Percentiles rank a stretch among this genome's conserved stretches.
These are phyloP conservation scores for Cisticola juncidis DNA, from an alignment of 2,113 vertebrate species.

Conservation along the genomic window DNA sequence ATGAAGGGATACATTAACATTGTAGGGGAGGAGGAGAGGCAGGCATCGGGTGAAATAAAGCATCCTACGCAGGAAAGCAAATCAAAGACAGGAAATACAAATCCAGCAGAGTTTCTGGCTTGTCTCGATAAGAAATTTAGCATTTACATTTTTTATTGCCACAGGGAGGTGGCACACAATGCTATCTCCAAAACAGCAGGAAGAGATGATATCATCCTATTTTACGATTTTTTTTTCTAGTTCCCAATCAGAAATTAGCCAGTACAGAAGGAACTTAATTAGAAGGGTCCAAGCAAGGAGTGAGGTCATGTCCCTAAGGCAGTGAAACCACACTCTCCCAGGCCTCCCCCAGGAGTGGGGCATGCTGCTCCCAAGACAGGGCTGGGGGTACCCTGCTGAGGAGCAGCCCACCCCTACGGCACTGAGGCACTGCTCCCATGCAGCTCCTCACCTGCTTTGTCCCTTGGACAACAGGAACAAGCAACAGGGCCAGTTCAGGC, in stretches of 20 bases:
- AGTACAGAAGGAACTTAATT: background rate
- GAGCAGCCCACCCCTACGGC: fast-evolving
- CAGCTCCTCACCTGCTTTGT: background rate
- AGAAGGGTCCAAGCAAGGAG: background rate
- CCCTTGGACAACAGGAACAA: background rate
- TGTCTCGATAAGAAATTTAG: background rate
- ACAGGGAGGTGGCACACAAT: slow-evolving; percentile 3
- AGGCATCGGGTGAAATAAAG: background rate
- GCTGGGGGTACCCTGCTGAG: fast-evolving
- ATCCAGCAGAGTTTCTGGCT: slow-evolving; percentile 5
- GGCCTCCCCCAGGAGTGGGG: background rate
- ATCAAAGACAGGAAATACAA: slow-evolving; percentile 29
- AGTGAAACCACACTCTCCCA: background rate
- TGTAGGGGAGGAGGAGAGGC: background rate
- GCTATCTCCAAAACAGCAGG: slow-evolving; percentile 31
- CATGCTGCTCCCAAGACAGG: background rate
- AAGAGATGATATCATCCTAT: slow-evolving; percentile 16
- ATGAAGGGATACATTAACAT: background rate
- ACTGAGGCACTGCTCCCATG: background rate
- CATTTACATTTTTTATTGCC: slow-evolving; percentile 35
- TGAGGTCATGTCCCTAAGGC: background rate
- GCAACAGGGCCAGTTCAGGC: background rate
- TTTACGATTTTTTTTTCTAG: background rate
- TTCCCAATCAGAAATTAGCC: background rate
- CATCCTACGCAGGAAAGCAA: background rate